These are phyloP conservation scores for Paguma larvata DNA, from an alignment of 2,797 vertebrate genomes.

Conservation along the genomic window DNA sequence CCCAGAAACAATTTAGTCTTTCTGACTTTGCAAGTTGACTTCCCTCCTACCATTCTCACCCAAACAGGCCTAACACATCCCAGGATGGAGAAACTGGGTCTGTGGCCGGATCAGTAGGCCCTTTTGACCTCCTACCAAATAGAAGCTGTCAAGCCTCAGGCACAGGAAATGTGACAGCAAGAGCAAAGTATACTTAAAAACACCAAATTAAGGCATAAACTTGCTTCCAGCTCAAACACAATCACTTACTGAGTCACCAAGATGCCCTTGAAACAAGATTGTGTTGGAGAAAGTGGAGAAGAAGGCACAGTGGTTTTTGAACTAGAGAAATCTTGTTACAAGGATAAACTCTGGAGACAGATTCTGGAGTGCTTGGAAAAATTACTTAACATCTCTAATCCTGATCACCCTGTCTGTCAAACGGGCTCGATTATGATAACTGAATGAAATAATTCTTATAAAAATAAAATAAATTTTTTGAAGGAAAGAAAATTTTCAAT, in stretches of 20 bases:
- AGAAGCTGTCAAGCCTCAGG: background rate
- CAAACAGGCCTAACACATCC: background rate
- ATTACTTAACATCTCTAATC: conserved; percentile 7
- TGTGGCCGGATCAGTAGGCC: background rate
- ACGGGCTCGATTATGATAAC: conserved; percentile 10
- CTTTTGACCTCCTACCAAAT: background rate
- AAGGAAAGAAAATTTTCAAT: conserved; percentile 23
- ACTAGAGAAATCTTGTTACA: background rate
- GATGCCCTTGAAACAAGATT: background rate
- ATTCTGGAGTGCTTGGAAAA: conserved; percentile 34
- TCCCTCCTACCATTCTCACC: background rate
- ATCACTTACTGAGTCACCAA: conserved; percentile 24
- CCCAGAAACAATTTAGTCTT: background rate
- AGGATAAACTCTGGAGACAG: conserved; percentile 12
- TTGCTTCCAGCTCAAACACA: background rate
- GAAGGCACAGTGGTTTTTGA: background rate
- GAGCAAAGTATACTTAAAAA: background rate
- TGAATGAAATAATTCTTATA: background rate
- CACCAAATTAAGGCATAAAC: background rate
- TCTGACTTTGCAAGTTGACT: background rate
- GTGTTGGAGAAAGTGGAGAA: background rate
- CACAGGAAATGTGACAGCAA: background rate
- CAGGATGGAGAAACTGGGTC: background rate
- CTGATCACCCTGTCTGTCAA: background rate
- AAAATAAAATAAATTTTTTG: conserved; percentile 1